Percentiles rank a stretch among this genome's conserved stretches.
Evolutionary conservation across 2,113 vertebrate genomes (phyloP).

Genomic region (Nasalis larvatus): DNA sequence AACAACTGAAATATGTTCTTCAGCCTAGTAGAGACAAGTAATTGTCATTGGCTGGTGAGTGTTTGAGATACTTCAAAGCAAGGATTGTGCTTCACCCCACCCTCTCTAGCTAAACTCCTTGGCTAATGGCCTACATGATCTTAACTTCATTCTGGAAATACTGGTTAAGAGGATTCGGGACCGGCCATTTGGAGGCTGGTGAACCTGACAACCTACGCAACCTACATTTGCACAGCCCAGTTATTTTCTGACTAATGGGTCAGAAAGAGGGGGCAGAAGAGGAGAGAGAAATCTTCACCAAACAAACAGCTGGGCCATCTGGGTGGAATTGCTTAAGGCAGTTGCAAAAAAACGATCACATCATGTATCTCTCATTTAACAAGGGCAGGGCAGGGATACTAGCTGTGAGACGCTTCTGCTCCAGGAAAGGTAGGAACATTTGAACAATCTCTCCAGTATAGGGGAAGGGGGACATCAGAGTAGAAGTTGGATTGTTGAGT

Average conservation of each 20-base stretch:
- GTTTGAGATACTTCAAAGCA: not conserved
- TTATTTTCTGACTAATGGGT: constrained; percentile 11
- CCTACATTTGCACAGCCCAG: not conserved
- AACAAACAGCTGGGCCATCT: not conserved
- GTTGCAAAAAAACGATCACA: not conserved
- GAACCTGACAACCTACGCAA: not conserved
- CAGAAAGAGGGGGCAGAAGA: not conserved
- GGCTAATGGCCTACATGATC: not conserved
- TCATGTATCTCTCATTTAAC: not conserved
- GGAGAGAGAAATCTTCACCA: not conserved
- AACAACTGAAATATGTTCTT: not conserved
- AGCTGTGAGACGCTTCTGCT: not conserved
- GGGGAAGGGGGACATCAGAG: not conserved
- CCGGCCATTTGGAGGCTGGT: not conserved
- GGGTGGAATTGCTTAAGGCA: not conserved
- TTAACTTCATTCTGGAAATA: constrained; percentile 56
- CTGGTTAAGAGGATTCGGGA: constrained; percentile 13
- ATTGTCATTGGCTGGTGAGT: not conserved
- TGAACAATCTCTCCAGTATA: not conserved
- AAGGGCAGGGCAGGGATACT: not conserved
- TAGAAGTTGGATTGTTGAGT: not conserved
- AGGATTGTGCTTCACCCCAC: not conserved
- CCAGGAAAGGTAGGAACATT: not conserved
- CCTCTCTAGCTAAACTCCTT: not conserved
- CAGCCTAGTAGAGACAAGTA: not conserved